phyloP scores from a whole-genome alignment of 2,888 invertebrate genomes.

The Caradrina kadenii region DNA sequence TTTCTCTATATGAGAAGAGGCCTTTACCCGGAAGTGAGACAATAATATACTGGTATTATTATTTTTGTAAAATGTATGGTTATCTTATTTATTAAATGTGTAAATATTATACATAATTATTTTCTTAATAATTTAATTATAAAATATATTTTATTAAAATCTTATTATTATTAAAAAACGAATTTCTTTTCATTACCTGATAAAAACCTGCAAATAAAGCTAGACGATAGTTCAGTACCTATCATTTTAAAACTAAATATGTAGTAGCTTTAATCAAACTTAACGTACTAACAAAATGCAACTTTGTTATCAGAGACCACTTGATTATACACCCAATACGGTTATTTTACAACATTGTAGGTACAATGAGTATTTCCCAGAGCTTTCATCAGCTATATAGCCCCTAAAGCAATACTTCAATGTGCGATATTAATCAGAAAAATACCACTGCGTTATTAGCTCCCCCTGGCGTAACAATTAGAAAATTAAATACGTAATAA shows the following conservation, averaged over 20 bases:
- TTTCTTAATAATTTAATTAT: no score
- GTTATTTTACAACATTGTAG: constrained; percentile 53
- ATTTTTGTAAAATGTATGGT: no score
- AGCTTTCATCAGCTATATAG: constrained; percentile 64
- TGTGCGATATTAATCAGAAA: constrained; percentile 72
- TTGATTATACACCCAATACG: constrained; percentile 57
- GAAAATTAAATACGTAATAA: constrained; percentile 71
- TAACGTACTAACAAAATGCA: constrained; percentile 35
- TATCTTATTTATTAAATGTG: no score
- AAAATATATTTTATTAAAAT: no score
- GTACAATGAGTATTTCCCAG: constrained; percentile 55
- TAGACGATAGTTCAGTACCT: neutral
- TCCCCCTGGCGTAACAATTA: constrained; percentile 69
- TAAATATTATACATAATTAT: no score
- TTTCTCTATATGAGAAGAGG: no score
- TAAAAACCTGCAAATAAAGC: neutral
- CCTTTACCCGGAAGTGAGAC: no score
- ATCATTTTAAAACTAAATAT: constrained; percentile 20
- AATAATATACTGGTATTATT: no score
- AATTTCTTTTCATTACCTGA: neutral
- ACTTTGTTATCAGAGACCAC: constrained; percentile 50
- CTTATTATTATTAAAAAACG: neutral
- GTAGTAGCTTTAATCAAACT: constrained; percentile 28
- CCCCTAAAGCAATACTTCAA: constrained; percentile 58
- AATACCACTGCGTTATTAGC: constrained; percentile 66